Base-by-base conservation (phyloP, 2,113 vertebrate species). In the Seriola dumerili region DNA sequence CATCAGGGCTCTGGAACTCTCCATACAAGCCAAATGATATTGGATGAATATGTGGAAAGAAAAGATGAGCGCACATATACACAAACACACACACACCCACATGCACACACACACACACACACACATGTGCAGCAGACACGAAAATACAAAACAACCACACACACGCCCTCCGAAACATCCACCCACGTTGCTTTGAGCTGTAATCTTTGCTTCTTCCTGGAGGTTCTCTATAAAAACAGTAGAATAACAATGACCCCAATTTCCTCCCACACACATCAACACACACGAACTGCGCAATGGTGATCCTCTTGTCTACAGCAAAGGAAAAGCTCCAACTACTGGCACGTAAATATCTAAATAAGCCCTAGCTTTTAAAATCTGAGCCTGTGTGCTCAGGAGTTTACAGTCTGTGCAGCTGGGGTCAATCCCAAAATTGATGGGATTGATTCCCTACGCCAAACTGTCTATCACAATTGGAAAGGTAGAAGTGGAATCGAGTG, bases 391-490 rank as follows among this genome's bases (percentile, higher is more conserved):
- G 46, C 65, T 78, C 38, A 34, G 23, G 46, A 34, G 19, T 73
- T 77, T 32, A 84, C 36, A 72, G 29, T 76, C 69, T 75, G 57
- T 11, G 34, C 23, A 54, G 50, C 68, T 42, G 32, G 59, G 80
- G 83, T 91, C 87, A 90, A 87, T 90, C 83, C 65, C 29, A 77
- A 76, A 65, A 93, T 91, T 76, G 89, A 94, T 55, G n/a, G 7
- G 59, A 95, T 94, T 90, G 91, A 95, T 91, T 91, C 32, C 44
- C 44, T 12, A 69, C 48, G 82, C 64, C 4, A 23, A 85, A 85
- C 67, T 89, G 86, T 93, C 92, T 48, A 89, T 91, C 77, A 70
- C 68, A 72, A 86, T 81, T 72, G 82, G 44, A 83, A 80, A 86
- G 67, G 62, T 76, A 76, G 75, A 91, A 84, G 67, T 78, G 76